Base-by-base conservation (phyloP, 2,888 invertebrate genomes). In the Endomychus coccineus region DNA sequence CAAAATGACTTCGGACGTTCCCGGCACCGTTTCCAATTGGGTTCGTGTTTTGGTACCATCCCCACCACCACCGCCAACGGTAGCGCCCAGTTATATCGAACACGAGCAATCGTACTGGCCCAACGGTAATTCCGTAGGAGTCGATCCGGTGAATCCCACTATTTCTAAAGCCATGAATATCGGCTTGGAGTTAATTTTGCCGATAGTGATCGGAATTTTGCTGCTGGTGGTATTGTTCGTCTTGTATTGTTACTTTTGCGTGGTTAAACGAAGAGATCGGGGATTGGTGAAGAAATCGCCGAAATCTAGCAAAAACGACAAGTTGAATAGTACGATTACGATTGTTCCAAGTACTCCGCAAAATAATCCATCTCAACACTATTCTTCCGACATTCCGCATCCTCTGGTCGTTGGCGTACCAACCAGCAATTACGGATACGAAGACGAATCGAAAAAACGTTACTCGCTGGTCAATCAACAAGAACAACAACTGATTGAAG, bases 21-120 rank as follows among this genome's bases (percentile, higher is more conserved):
- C 68, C 1, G 70, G 71, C 4, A 68, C 69, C 1, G 51, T 70
- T 16, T 75, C 75, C 2, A 77, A 77, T 51, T 70, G 70, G 58
- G 71, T 73, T 2, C 55, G 70, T 11, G 67, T 73, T 3, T 61
- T 67, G 37, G 67, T 76, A 1, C 69, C 71, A 1, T 65, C 68
- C 3, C 71, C 73, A 1, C 70, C 69, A 13, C 69, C 70, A 14
- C 70, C 70, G 10, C 66, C 71, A n/a, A 70, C 71, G 0, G 61
- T 65, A 4, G 57, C 64, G 6, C 66, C 69, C 24, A 63, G 62
- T 2, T 60, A 54, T 19, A 25, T 12, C 6, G 29, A 16, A 4
- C 34, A 39, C 27, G 62, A 64, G 32, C 56, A 58, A 14, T 47
- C 58, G 2, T 58, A 62, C 4, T 68, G 66, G 65, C 64, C 67